phyloP scores from a whole-genome alignment of 2,888 invertebrate genomes.

The Trimorus sp. region DNA sequence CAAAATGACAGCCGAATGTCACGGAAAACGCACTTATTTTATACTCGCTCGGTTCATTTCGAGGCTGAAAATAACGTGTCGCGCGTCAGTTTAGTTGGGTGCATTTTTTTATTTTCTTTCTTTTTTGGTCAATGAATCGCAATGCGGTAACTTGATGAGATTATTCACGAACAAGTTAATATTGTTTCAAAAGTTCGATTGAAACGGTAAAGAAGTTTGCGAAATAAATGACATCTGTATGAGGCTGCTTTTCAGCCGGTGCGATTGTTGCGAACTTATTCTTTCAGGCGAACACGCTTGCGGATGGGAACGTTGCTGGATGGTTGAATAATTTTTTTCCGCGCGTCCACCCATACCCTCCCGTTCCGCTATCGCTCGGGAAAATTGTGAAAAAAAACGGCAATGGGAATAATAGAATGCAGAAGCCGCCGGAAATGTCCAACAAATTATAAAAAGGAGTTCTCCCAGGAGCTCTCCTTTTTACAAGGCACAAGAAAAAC shows the following conservation, averaged over 20 bases:
- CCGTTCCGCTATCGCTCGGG: slow-evolving; percentile 7
- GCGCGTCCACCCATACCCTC: not conserved
- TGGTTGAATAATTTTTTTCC: not conserved
- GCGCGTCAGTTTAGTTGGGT: not conserved
- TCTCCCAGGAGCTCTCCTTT: too few species aligned
- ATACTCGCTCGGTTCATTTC: not conserved
- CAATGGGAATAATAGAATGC: too few species aligned
- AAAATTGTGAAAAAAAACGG: too few species aligned
- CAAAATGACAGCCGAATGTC: slow-evolving; percentile 29
- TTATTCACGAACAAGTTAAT: slow-evolving; percentile 35
- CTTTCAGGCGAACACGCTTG: slow-evolving; percentile 14
- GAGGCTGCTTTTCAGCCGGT: slow-evolving; percentile 33
- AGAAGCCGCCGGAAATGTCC: too few species aligned
- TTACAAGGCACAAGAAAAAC: too few species aligned
- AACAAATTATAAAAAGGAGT: too few species aligned
- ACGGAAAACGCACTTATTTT: slow-evolving; percentile 21
- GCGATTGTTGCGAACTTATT: slow-evolving; percentile 30
- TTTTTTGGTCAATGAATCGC: slow-evolving; percentile 19
- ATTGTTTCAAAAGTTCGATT: slow-evolving; percentile 42
- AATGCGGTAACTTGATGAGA: slow-evolving; percentile 33
- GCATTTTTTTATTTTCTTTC: not conserved
- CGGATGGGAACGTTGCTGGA: slow-evolving; percentile 3
- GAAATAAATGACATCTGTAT: slow-evolving; percentile 30
- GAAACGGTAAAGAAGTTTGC: slow-evolving; percentile 25
- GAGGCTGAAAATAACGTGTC: slow-evolving; percentile 6